phyloP scores from a whole-genome alignment of 2,888 invertebrate genomes.

The Dasypolia templi region DNA sequence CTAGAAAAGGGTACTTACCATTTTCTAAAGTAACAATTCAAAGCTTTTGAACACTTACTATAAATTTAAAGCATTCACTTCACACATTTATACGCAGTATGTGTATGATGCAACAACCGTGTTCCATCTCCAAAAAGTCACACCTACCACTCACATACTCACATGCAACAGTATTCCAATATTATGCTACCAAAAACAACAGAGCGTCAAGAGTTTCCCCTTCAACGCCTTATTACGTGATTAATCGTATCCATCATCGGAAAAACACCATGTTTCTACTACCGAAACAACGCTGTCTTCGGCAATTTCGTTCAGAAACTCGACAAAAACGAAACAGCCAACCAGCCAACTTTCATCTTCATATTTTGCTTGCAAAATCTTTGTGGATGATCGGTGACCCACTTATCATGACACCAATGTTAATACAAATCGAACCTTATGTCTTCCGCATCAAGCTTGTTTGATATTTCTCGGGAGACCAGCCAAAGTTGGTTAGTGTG shows the following conservation, averaged over 20 bases:
- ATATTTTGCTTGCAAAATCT: conserved; percentile 75
- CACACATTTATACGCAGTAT: not conserved
- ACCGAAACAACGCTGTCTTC: conserved; percentile 67
- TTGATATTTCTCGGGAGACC: conserved; percentile 16
- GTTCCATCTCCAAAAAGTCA: not conserved
- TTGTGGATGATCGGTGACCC: conserved; percentile 68
- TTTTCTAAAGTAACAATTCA: not conserved
- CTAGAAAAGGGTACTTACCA: not conserved
- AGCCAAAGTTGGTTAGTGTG: conserved; percentile 37
- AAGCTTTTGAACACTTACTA: too few species aligned
- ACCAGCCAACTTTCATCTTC: conserved; percentile 75
- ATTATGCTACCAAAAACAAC: conserved; percentile 50
- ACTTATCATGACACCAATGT: conserved; percentile 30
- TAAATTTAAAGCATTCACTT: not conserved
- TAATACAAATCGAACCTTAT: conserved; percentile 5
- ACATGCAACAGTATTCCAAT: conserved; percentile 19
- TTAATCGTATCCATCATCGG: conserved; percentile 70
- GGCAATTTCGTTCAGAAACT: conserved; percentile 68
- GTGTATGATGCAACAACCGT: accelerated
- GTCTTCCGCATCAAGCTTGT: accelerated
- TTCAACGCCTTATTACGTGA: conserved; percentile 65
- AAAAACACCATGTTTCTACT: conserved; percentile 63
- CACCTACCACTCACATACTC: not conserved
- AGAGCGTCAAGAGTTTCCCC: conserved; percentile 57
- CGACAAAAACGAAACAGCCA: conserved; percentile 73